Percentiles rank a stretch among this genome's conserved stretches.
phyloP scores from a whole-genome alignment of 2,888 invertebrate genomes.

The Drosophila acutilabella region DNA sequence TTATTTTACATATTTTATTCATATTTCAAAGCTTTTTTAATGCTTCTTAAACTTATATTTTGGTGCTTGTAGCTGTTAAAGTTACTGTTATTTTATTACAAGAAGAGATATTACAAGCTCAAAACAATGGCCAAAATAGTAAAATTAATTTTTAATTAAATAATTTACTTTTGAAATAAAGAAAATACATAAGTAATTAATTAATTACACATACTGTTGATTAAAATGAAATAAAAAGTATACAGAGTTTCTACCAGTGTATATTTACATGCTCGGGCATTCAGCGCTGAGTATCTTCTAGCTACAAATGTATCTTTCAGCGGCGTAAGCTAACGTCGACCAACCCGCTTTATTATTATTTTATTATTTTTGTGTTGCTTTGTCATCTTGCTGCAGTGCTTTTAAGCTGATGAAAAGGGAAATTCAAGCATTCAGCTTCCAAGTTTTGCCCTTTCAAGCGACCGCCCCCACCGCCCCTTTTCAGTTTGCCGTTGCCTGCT shows the following conservation, averaged over 20 bases:
- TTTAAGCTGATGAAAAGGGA: constrained; percentile 74
- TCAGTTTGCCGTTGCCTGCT: constrained; percentile 6
- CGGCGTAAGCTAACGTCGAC: constrained; percentile 33
- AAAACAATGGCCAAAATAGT: no score
- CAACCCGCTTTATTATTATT: constrained; percentile 64
- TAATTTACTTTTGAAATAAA: no score
- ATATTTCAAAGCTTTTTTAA: no score
- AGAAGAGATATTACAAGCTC: no score
- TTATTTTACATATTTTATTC: no score
- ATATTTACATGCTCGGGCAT: neutral
- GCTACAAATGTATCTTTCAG: constrained; percentile 62
- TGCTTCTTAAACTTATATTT: no score
- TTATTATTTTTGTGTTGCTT: constrained; percentile 39
- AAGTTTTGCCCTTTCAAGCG: constrained; percentile 27
- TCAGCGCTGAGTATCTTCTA: constrained; percentile 13
- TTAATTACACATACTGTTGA: no score
- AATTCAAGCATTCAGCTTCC: constrained; percentile 52
- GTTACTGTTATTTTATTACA: no score
- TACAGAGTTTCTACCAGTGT: neutral
- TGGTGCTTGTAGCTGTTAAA: no score
- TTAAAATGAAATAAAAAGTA: no score
- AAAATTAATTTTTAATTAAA: no score
- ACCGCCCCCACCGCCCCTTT: neutral
- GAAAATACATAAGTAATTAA: no score
- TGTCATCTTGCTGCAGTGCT: constrained; percentile 44